Evolutionary conservation across 2,113 vertebrate species (phyloP), one percentile per base, ranked within the genome.

Genomic region (Pitta sordida): DNA sequence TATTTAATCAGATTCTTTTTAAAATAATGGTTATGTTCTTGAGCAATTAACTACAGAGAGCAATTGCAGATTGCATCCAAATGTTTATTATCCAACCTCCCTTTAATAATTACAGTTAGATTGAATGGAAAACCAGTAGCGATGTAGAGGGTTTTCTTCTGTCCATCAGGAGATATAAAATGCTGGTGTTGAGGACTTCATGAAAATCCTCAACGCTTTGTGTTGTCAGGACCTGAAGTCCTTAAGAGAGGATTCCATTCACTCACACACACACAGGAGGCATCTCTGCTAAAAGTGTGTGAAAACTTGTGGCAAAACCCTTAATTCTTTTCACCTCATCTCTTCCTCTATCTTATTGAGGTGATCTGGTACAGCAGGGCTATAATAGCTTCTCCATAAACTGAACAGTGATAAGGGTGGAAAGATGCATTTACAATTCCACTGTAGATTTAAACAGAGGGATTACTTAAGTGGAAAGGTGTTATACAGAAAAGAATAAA

Each of bases 1-100:
- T 6, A 88, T 75, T 95, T 92, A 84, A 88, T 92, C 73, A 89
- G 53, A 73, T 49, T 82, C 10, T 82, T 83, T 86, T 86, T 68
- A 62, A 76, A 89, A 46, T 84, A 89, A 65, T 15, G 63, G 15
- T 78, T 73, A 73, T 13, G 41, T 16, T 82, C 23, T 82, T 85
- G 65, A 91, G 81, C 46, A 93, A 58, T 76, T 91, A 94, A 51
- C 7, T 49, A 65, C 39, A 64, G 86, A 83, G 34, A 74, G 68
- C 51, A 91, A 86, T 63, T 78, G 52, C 77, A 90, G 34, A 32
- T 75, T 68, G 55, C 75, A 92, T 74, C 76, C 83, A 48, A 55
- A 41, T 55, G 70, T 90, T 91, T 74, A 59, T 74, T 83, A 94
- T 68, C n/a, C 74, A 93, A 53, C 10, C 18, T 64, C 52, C 21